These are phyloP conservation scores for Pyrrhopygopsis socrates DNA, from an alignment of 2,888 invertebrate genomes.

Conservation along the genomic window DNA sequence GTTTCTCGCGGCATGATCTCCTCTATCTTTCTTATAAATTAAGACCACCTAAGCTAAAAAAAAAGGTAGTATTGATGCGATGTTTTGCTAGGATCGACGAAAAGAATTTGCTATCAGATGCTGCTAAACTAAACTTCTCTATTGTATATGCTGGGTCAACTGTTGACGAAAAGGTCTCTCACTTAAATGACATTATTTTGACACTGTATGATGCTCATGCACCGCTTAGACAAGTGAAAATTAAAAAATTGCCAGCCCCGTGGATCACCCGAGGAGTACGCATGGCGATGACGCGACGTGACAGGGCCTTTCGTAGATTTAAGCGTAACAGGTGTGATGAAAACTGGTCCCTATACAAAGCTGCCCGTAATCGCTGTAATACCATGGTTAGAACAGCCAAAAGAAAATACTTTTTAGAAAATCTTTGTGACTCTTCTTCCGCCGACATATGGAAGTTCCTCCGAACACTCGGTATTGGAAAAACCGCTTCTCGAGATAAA, in stretches of 20 bases:
- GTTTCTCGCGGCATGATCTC: neutral
- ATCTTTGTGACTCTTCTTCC: no score
- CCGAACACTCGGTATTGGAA: neutral
- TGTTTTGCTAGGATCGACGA: neutral
- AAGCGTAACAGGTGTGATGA: slow-evolving; percentile 1
- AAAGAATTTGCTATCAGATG: neutral
- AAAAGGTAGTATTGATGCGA: neutral
- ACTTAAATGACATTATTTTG: neutral
- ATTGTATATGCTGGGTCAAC: neutral
- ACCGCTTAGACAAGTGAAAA: neutral
- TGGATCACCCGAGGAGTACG: neutral
- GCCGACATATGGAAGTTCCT: neutral
- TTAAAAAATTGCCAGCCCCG: neutral
- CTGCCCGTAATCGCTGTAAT: neutral
- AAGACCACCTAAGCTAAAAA: neutral
- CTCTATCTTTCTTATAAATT: neutral
- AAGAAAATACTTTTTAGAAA: no score
- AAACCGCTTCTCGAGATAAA: neutral
- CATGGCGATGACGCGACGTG: neutral
- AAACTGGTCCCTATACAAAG: neutral
- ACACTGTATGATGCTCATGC: neutral
- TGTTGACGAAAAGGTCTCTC: neutral
- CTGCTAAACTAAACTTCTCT: neutral
- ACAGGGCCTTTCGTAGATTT: neutral
- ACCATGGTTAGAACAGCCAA: neutral